A percentile compares a stretch with the other conserved stretches of the same genome.
phyloP scores from a whole-genome alignment of 2,113 vertebrate species.

The Empidonax alnorum region DNA sequence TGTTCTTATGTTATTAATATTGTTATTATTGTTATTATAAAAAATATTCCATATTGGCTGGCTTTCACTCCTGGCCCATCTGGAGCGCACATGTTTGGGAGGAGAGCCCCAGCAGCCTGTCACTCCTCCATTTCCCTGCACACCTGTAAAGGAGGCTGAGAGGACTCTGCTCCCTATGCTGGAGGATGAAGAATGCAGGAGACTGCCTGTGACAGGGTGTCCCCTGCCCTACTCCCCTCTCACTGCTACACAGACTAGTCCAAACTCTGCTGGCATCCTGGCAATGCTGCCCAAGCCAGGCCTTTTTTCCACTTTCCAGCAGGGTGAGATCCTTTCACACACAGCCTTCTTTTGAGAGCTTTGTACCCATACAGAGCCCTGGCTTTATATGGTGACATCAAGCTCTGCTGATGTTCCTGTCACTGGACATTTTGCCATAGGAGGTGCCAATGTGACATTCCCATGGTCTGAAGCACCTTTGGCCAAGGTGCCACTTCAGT shows the following conservation, averaged over 20 bases:
- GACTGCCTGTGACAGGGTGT: not conserved
- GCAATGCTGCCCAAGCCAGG: not conserved
- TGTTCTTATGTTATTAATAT: conserved; percentile 69
- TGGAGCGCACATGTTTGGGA: conserved; percentile 17
- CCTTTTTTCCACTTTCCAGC: not conserved
- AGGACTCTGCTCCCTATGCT: not conserved
- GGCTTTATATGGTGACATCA: not conserved
- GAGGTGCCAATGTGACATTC: not conserved
- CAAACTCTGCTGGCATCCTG: rapidly evolving
- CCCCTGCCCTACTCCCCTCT: rapidly evolving
- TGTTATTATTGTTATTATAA: conserved; percentile 69
- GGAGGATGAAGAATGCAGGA: not conserved
- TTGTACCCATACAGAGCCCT: not conserved
- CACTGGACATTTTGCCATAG: rapidly evolving
- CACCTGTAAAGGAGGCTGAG: conserved; percentile 29
- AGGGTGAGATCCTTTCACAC: not conserved
- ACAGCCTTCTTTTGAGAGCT: not conserved
- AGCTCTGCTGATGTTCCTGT: not conserved
- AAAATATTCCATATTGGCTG: conserved; percentile 41
- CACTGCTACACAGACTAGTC: not conserved
- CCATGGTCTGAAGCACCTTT: not conserved
- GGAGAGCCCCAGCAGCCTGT: not conserved
- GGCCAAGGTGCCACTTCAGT: not conserved
- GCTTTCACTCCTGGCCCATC: conserved; percentile 8
- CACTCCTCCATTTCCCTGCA: not conserved